These are phyloP conservation scores for Tipula confusa DNA, from an alignment of 2,888 invertebrate species.

Conservation along the genomic window DNA sequence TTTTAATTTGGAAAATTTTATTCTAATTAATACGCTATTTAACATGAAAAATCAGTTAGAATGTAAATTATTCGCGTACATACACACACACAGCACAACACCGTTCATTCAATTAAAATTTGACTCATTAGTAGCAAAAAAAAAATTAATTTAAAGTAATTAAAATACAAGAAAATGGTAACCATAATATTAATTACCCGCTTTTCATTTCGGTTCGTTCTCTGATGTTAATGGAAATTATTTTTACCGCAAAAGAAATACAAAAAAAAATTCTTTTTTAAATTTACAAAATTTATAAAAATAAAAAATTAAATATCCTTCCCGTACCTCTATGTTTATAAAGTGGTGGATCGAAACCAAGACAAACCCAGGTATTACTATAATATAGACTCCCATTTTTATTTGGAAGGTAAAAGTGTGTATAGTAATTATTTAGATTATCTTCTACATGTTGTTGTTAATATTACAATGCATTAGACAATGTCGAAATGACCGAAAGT, in stretches of 20 bases:
- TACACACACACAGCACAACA: background rate
- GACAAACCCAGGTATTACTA: background rate
- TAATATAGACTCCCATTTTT: background rate
- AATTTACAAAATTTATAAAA: background rate
- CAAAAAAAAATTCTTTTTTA: background rate
- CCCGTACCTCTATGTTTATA: background rate
- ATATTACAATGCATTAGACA: background rate
- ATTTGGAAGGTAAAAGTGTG: background rate
- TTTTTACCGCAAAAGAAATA: background rate
- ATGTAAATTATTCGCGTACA: background rate
- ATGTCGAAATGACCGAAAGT: background rate
- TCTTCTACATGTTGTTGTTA: background rate
- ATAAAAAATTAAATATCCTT: background rate
- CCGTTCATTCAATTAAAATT: slow-evolving; percentile 9
- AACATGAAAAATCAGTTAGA: slow-evolving; percentile 20
- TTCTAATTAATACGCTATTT: slow-evolving; percentile 12
- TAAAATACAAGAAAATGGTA: slow-evolving; percentile 20
- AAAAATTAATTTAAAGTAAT: background rate
- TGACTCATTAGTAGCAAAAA: background rate
- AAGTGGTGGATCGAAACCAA: background rate
- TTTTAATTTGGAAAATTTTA: background rate
- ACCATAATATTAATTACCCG: slow-evolving; percentile 20
- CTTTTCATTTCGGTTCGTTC: slow-evolving; percentile 20
- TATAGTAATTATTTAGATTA: background rate
- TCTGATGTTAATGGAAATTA: slow-evolving; percentile 3